Evolutionary conservation across 2,113 vertebrate genomes (phyloP).

Genomic region (Misgurnus mizolepis): DNA sequence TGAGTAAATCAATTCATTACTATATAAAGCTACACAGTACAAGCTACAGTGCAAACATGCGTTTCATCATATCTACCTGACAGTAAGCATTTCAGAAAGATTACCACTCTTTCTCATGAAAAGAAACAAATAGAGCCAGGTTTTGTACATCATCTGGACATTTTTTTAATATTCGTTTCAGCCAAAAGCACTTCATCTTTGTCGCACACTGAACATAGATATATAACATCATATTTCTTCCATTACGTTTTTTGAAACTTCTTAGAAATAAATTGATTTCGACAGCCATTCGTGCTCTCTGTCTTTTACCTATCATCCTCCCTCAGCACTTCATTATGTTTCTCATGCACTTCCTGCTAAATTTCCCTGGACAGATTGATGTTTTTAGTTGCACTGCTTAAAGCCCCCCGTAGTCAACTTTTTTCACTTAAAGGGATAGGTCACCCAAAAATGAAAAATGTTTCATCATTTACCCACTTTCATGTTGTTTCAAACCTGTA

Average conservation of each 20-base stretch:
- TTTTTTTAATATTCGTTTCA: background rate
- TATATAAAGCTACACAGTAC: background rate
- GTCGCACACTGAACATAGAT: background rate
- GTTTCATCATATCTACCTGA: background rate
- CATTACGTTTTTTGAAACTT: background rate
- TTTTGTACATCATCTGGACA: background rate
- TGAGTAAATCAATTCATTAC: background rate
- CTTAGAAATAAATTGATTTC: slow-evolving; percentile 21
- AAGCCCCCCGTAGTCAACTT: too few relatives aligned
- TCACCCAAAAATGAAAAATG: too few relatives aligned
- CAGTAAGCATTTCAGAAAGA: background rate
- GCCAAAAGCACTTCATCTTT: slow-evolving; percentile 10
- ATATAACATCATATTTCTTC: slow-evolving; percentile 36
- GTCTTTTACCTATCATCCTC: background rate
- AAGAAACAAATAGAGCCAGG: background rate
- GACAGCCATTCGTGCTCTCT: background rate
- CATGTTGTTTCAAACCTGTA: too few relatives aligned
- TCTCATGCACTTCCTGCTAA: slow-evolving; percentile 10
- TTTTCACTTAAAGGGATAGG: too few relatives aligned
- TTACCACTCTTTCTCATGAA: background rate
- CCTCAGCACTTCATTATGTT: slow-evolving; percentile 12
- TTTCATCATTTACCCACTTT: too few relatives aligned
- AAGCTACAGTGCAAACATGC: background rate
- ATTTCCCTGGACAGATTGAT: slow-evolving; percentile 6
- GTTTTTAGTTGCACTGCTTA: slow-evolving; percentile 5